These are phyloP conservation scores for Danio aesculapii DNA, from an alignment of 2,797 vertebrate species.

Conservation along the genomic window DNA sequence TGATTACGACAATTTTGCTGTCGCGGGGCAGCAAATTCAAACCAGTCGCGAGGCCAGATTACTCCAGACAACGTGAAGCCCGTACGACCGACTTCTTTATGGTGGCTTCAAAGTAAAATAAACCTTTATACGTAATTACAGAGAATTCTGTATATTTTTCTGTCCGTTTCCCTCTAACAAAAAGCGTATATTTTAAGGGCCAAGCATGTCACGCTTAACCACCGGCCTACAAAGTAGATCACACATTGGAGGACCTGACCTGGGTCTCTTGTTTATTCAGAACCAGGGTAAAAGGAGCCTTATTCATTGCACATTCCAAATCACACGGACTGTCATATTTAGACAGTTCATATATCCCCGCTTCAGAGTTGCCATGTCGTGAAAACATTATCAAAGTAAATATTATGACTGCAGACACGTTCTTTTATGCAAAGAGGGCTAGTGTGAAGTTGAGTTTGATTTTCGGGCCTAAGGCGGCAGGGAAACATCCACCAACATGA, in stretches of 20 bases:
- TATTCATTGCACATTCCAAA: constrained; percentile 66
- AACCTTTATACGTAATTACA: constrained; percentile 81
- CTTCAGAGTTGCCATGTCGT: constrained; percentile 64
- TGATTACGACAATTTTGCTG: constrained; percentile 87
- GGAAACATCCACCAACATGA: neutral
- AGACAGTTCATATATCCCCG: constrained; percentile 63
- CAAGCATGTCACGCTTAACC: constrained; percentile 57
- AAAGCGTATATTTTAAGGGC: constrained; percentile 69
- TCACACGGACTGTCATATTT: constrained; percentile 66
- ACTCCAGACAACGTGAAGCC: constrained; percentile 80
- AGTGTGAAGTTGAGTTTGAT: constrained; percentile 66
- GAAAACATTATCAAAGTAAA: constrained; percentile 80
- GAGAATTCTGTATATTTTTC: constrained; percentile 83
- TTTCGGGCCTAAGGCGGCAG: neutral
- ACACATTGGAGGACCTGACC: constrained; percentile 52
- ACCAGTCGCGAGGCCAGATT: constrained; percentile 81
- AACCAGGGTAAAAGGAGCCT: constrained; percentile 71
- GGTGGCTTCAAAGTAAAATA: constrained; percentile 80
- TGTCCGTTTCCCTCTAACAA: constrained; percentile 75
- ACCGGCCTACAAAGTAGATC: constrained; percentile 52
- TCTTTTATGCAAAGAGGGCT: constrained; percentile 71
- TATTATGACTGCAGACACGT: constrained; percentile 74
- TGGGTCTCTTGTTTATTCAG: constrained; percentile 54
- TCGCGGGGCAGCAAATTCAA: constrained; percentile 81
- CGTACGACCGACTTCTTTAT: constrained; percentile 56